These are phyloP conservation scores for Psylliodes chrysocephalus DNA, from an alignment of 2,888 invertebrate species.

Conservation along the genomic window DNA sequence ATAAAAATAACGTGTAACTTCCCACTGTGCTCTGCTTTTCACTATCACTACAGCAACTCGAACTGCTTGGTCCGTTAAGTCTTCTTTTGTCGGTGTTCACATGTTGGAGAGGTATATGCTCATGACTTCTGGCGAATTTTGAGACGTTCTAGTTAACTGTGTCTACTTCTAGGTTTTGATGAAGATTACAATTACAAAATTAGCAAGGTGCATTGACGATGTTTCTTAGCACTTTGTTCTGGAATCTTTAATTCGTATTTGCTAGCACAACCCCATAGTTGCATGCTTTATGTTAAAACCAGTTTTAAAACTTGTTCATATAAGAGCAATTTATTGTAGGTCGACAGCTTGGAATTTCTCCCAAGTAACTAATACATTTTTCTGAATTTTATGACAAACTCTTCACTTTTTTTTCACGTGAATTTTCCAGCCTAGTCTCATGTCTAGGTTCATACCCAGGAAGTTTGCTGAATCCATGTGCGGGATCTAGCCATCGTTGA, in stretches of 20 bases:
- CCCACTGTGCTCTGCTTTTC: not conserved
- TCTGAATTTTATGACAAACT: too few relatives aligned
- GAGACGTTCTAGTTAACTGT: too few relatives aligned
- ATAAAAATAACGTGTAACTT: not conserved
- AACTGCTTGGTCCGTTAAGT: not conserved
- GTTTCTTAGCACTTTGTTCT: too few relatives aligned
- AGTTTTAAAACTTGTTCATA: not conserved
- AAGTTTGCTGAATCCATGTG: not conserved
- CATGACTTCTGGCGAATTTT: not conserved
- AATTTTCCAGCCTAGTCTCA: too few relatives aligned
- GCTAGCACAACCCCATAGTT: not conserved
- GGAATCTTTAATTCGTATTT: not conserved
- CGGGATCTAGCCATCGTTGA: not conserved
- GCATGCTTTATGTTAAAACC: not conserved
- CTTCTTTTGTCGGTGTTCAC: not conserved
- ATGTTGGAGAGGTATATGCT: slow-evolving; percentile 1
- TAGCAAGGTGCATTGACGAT: too few relatives aligned
- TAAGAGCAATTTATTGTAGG: too few relatives aligned
- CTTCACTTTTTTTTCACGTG: too few relatives aligned
- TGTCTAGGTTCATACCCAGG: not conserved
- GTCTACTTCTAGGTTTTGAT: too few relatives aligned
- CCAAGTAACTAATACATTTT: not conserved
- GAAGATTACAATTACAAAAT: too few relatives aligned
- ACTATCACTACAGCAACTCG: not conserved
- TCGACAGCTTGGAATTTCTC: not conserved